Conservation (phyloP, 2,888 invertebrate species). For the Vesta saturnalis region DNA sequence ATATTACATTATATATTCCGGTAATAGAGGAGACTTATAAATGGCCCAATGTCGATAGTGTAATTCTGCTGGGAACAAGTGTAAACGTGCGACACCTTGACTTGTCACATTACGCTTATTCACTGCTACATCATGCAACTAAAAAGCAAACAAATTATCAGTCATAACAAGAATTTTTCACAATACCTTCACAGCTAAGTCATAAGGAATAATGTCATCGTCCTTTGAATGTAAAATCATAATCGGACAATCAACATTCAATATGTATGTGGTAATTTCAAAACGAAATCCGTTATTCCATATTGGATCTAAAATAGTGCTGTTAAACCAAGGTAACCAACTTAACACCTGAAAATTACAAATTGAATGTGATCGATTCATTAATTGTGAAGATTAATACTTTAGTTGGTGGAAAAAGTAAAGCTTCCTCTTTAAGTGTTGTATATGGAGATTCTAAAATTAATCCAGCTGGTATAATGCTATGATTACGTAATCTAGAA, state of each 20-base stretch:
- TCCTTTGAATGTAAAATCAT: constrained; percentile 57
- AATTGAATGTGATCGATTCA: not conserved
- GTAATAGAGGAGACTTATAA: constrained; percentile 49
- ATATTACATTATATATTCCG: constrained; percentile 50
- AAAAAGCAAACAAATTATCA: constrained; percentile 32
- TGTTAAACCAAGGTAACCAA: constrained; percentile 55
- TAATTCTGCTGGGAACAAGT: constrained; percentile 45
- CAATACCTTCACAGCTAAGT: constrained; percentile 50
- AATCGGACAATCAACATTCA: constrained; percentile 54
- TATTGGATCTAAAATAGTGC: constrained; percentile 51
- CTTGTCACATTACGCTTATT: constrained; percentile 40
- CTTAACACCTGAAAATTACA: constrained; percentile 49
- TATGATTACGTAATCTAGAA: constrained; percentile 63
- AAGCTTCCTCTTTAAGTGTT: constrained; percentile 82
- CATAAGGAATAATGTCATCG: constrained; percentile 53
- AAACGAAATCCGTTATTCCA: constrained; percentile 55
- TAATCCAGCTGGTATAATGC: constrained; percentile 72
- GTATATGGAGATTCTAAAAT: constrained; percentile 95
- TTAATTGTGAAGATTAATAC: not conserved
- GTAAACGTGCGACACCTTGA: constrained; percentile 50
- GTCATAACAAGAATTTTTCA: not conserved
- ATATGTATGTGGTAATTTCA: constrained; percentile 49
- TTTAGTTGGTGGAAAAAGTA: not conserved
- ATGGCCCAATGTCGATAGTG: constrained; percentile 52
- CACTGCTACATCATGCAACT: constrained; percentile 46